These are phyloP conservation scores for Catharus fuscescens DNA, from an alignment of 2,113 vertebrate genomes.

Conservation along the genomic window DNA sequence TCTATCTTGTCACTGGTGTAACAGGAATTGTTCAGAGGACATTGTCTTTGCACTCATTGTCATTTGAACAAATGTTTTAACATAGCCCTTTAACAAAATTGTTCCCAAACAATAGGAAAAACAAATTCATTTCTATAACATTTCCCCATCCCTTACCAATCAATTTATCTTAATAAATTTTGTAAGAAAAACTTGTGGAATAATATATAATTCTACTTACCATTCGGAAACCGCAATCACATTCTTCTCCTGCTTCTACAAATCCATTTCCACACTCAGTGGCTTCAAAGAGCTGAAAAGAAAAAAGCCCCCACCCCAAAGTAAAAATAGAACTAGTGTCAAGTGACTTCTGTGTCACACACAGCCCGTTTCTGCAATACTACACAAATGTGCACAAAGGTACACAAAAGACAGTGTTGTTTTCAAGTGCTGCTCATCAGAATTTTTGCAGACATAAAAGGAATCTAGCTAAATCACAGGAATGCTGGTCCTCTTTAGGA, in stretches of 20 bases:
- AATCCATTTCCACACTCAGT: slow-evolving; percentile 97
- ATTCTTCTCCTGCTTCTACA: slow-evolving; percentile 95
- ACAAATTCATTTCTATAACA: not conserved
- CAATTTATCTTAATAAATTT: not conserved
- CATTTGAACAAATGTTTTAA: not conserved
- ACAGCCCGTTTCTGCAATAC: not conserved
- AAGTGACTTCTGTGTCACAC: not conserved
- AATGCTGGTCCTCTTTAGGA: not conserved
- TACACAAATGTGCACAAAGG: not conserved
- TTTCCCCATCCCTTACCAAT: not conserved
- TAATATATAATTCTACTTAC: slow-evolving; percentile 71
- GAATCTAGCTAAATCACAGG: not conserved
- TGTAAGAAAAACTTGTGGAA: not conserved
- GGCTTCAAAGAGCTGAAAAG: slow-evolving; percentile 86
- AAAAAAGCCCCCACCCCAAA: not conserved
- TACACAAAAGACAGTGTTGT: not conserved
- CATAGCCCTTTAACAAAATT: not conserved
- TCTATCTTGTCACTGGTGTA: not conserved
- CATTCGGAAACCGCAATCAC: slow-evolving; percentile 90
- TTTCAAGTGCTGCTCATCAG: not conserved
- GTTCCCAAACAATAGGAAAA: not conserved
- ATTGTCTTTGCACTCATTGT: not conserved
- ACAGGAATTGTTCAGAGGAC: not conserved
- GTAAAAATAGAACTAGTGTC: slow-evolving; percentile 3
- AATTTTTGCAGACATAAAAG: not conserved